Conservation (phyloP, 2,113 vertebrate genomes). For the Mormyrus lacerda region DNA sequence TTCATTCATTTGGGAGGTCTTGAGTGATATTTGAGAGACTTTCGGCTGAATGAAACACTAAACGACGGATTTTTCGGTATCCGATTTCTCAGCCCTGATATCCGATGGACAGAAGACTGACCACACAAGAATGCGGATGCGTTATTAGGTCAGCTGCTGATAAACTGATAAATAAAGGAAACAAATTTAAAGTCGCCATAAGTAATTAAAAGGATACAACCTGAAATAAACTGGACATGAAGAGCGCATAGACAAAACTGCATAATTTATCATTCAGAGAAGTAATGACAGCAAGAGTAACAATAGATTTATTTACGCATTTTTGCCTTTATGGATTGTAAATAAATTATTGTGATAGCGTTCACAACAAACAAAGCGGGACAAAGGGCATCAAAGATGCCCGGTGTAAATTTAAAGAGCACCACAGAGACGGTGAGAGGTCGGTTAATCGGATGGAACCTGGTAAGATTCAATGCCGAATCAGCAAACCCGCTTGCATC, state of each 20-base stretch:
- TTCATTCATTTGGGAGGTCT: neutral
- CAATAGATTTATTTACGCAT: neutral
- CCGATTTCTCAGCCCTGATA: neutral
- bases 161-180: neutral
- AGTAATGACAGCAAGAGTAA: neutral
- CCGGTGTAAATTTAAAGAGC: constrained; percentile 30
- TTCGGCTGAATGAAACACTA: constrained; percentile 15
- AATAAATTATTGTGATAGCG: constrained; percentile 38
- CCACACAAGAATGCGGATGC: neutral
- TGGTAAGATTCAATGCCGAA: constrained; percentile 38
- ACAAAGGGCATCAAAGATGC: constrained; percentile 35
- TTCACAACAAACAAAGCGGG: neutral
- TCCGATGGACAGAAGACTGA: neutral
- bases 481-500: constrained; percentile 48
- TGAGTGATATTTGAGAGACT: constrained; percentile 30
- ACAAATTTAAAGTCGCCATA: neutral
- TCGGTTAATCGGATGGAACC: constrained; percentile 43
- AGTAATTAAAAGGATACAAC: neutral
- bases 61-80: constrained; percentile 16
- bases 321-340: constrained; percentile 2
- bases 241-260: neutral
- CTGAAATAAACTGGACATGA: neutral
- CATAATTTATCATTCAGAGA: neutral
- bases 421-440: constrained; percentile 8
- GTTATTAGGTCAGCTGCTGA: neutral